Evolutionary conservation across 2,888 invertebrate genomes (phyloP).

Genomic region (Andrena bucephala): DNA sequence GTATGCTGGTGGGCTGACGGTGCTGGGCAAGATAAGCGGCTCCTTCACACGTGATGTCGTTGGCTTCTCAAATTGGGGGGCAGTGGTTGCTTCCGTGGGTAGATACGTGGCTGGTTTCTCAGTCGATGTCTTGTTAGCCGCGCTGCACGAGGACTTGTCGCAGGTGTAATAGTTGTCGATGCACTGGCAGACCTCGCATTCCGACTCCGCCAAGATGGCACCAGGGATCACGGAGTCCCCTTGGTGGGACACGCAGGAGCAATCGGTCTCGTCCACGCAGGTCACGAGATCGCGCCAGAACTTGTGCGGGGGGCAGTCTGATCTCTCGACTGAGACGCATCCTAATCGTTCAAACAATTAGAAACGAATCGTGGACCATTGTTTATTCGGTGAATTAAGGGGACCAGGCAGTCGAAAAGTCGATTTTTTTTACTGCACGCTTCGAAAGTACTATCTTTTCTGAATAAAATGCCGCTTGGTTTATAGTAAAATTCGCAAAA

Average conservation of each 20-base stretch:
- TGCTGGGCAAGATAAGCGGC: slow-evolving; percentile 64
- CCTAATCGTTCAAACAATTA: slow-evolving; percentile 51
- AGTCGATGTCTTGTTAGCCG: neutral
- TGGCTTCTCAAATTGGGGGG: neutral
- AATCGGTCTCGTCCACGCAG: slow-evolving; percentile 91
- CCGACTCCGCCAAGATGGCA: slow-evolving; percentile 87
- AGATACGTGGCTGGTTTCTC: neutral
- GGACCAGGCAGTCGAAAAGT: no score
- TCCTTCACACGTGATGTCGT: neutral
- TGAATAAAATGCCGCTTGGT: no score
- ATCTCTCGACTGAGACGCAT: slow-evolving; percentile 60
- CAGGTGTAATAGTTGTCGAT: slow-evolving; percentile 91
- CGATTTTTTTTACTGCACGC: no score
- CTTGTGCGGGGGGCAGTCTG: slow-evolving; percentile 87
- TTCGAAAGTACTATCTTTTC: no score
- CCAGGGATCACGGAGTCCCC: slow-evolving; percentile 91
- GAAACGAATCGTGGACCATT: neutral
- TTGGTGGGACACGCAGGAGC: slow-evolving; percentile 90
- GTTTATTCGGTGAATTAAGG: neutral
- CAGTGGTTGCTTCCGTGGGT: neutral
- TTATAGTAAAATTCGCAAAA: no score
- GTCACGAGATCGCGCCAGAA: slow-evolving; percentile 90
- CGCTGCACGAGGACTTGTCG: slow-evolving; percentile 86
- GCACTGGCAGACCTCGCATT: slow-evolving; percentile 92
- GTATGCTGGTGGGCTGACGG: slow-evolving; percentile 85